phyloP scores from a whole-genome alignment of 2,797 vertebrate genomes.

The Poeciliopsis infans region DNA sequence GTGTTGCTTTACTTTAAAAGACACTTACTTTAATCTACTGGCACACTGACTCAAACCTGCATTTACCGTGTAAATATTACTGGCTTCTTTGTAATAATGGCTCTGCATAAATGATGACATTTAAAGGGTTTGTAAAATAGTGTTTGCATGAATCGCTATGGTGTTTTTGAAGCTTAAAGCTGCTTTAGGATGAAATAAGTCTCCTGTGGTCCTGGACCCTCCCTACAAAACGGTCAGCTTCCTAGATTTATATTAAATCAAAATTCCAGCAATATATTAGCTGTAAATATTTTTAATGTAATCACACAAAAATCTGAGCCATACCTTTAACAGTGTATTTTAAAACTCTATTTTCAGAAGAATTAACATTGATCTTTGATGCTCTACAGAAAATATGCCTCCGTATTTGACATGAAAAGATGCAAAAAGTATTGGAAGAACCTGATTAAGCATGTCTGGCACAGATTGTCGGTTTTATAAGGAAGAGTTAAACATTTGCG shows the following conservation, averaged over 20 bases:
- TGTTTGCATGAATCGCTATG: not conserved
- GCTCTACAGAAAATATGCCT: not conserved
- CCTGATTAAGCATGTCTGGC: not conserved
- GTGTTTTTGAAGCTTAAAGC: not conserved
- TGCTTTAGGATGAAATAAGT: not conserved
- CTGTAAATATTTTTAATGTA: not conserved
- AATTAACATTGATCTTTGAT: not conserved
- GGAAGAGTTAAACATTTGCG: not conserved
- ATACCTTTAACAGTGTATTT: not conserved
- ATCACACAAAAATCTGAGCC: not conserved
- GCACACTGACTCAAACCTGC: not conserved
- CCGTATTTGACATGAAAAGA: not conserved
- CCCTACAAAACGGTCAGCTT: not conserved
- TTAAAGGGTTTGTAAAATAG: not conserved
- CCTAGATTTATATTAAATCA: not conserved
- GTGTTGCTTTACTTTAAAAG: not conserved
- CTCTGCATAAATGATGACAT: not conserved
- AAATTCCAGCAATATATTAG: not conserved
- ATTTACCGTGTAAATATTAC: not conserved
- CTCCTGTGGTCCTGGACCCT: not conserved
- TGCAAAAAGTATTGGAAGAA: not conserved
- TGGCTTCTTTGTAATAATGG: not conserved
- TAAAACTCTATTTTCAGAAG: not conserved
- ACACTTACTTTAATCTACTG: not conserved
- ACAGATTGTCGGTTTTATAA: not conserved